Base-by-base conservation (phyloP, 2,797 vertebrate species). In the Pseudotriccus pelzelni region DNA sequence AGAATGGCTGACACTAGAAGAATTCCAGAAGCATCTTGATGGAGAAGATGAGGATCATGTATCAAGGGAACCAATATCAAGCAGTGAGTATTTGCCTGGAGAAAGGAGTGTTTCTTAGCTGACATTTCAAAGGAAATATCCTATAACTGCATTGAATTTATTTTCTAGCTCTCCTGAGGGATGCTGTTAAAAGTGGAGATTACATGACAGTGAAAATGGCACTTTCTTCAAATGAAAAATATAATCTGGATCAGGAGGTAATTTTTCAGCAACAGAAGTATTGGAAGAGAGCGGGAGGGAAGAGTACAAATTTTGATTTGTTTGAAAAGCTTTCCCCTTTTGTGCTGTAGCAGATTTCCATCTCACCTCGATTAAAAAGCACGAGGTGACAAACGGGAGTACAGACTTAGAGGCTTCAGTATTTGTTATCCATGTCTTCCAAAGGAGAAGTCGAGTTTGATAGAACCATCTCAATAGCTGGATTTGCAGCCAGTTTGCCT, bases 181-280 rank as follows among this genome's bases (percentile, higher is more conserved):
- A 99, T 93, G 99, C 99, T 83, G 99, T 99, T 91, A 99, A 99
- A 98, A 99, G 98, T 91, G 99, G 99, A 49, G 99, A 99, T 96
- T 99, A 99, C 94, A 97, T 99, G 98, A 98, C 98, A 47, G 99
- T 99, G 43, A 99, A 99, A 97, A 96, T 99, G 96, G 99, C 99
- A 3, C 98, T 99, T 84, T 98, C 98, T 97, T 99, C 99, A 87
- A 99, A 98, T 74, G 98, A 99, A 92, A 98, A 99, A 21, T 99
- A 99, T 97, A 99, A 99, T 97, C 98, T 99, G 93, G 99, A 99
- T 91, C 99, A 99, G 96, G 99, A 99, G 99, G 99, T 99, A 98
- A 91, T 53, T 52, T 27, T 73, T 78, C 43, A 88, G 52, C 49
- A 24, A 1, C 68, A 56, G 21, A 70, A 66, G 19, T 60, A 17